Evolutionary conservation across 2,888 invertebrate genomes (phyloP), one percentile per base, ranked within the genome.

Genomic region (Neoitamus cyanurus): DNA sequence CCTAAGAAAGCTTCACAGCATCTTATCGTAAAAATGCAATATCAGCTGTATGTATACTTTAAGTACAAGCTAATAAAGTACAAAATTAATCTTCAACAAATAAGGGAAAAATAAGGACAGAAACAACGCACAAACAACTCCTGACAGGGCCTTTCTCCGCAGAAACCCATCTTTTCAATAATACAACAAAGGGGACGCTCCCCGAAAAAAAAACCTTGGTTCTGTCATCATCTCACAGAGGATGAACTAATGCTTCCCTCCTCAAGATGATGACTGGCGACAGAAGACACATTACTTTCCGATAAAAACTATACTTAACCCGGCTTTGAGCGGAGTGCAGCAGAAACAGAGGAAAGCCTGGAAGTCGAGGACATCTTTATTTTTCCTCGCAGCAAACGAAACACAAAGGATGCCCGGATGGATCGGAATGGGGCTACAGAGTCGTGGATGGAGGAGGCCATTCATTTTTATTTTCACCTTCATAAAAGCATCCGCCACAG

Each of bases 381-480:
- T 48, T 20, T 20, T 48, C n/a, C 15, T 48, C n/a, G 20, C 6
- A 48, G 7, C 20, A 7, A 3, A 34, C 3, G 34, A 34, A 34
- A 7, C 4, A 48, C 48, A 48, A 48, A 48, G 6, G 20, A 48
- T 48, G 7, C 48, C 20, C 48, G n/a, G 48, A 20, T 20, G n/a
- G 48, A 48, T 13, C 37, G 15, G 48, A n/a, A 7, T 0, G 48
- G 20, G 48, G 20, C 48, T n/a, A 13, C 37, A 4, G 37, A 13
- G n/a, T 4, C 37, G 37, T 2, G 37, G 37, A 11, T n/a, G 37
- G 20, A 15, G 48, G 15, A 48, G 20, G n/a, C 34, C 20, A 72
- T 72, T 72, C 72, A 72, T 72, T 72, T 72, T 72, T 72, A 72
- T 72, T 36, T 75, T 75, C 75, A 20, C 25, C 37, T 75, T 37